Base-by-base conservation (phyloP, 2,797 vertebrate species). In the Melanotaenia maccullochi region DNA sequence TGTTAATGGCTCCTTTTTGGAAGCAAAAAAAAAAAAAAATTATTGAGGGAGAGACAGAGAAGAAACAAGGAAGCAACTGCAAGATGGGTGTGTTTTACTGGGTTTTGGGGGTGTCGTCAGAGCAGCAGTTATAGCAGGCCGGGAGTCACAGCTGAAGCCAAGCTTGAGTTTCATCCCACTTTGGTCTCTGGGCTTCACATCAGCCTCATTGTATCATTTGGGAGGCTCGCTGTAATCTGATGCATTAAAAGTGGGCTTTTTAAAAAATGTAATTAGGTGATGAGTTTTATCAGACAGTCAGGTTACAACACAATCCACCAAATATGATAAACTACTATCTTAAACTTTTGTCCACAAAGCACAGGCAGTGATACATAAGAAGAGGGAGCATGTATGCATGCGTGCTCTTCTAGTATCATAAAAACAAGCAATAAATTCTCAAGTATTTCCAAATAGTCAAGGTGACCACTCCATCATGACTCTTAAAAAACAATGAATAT, bases 1-100 rank as follows among this genome's bases (percentile, higher is more conserved):
- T 89, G 90, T 93, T 92, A 93, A 87, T 90, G 87, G 86, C 57
- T 91, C 66, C 87, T 84, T 90, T 89, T 90, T 81, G 75, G 74
- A 84, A 59, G 24, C 73, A 73, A 28, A 28, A 28, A 28, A 28
- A 28, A 28, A 2, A 28, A 28, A 28, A 28, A 28, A 28, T 16
- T 16, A 40, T 14, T 52, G 57, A 76, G 65, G 55, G 78, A 58
- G 54, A 87, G 65, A 84, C 71, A 78, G 65, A 8, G 44, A 58
- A 58, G 84, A 76, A 82, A 88, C 82, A 67, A 81, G 85, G 86
- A 92, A 92, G 89, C 89, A 93, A 92, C 86, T 93, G 89, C 65
- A 60, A 52, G 59, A 60, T 73, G 79, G 83, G 83, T 60, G 83
- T 89, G 84, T 94, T 94, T 93, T 92, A 78, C 89, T 83, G 68